Percentiles rank a stretch among this genome's conserved stretches.
Conservation (phyloP, 2,888 invertebrate genomes). For the Orthosia incerta region DNA sequence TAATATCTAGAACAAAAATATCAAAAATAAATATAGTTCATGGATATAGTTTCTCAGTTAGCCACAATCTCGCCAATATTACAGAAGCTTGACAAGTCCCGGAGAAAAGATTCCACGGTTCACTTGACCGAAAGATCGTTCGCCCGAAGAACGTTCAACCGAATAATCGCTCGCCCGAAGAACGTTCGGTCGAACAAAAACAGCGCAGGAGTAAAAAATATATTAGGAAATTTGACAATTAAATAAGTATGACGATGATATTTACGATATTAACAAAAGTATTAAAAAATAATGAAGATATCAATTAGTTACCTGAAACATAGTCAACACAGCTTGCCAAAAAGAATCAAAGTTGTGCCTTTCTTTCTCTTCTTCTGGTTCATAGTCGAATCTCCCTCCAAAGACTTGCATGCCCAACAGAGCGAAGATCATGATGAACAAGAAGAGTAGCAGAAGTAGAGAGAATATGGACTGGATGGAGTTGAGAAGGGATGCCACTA, state of each 20-base stretch:
- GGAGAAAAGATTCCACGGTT: background rate
- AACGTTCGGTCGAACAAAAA: too few species aligned
- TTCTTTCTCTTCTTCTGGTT: slow-evolving; percentile 95
- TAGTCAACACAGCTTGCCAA: slow-evolving; percentile 99
- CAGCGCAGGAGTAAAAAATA: too few species aligned
- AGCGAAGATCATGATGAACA: slow-evolving; percentile 99
- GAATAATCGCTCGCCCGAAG: too few species aligned
- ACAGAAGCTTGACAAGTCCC: background rate
- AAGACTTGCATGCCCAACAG: slow-evolving; percentile 99
- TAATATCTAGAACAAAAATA: slow-evolving; percentile 94
- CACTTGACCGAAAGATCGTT: too few species aligned
- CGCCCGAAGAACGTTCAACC: too few species aligned
- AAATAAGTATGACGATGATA: too few species aligned
- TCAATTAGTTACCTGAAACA: slow-evolving; percentile 96
- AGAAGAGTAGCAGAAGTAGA: slow-evolving; percentile 97
- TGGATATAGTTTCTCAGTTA: too few species aligned
- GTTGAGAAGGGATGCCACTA: slow-evolving; percentile 99
- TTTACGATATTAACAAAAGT: background rate
- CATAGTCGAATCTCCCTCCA: slow-evolving; percentile 99
- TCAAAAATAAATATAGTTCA: slow-evolving; percentile 28
- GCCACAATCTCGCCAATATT: too few species aligned
- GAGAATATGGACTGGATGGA: slow-evolving; percentile 99
- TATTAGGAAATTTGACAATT: too few species aligned
- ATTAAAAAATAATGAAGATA: background rate
- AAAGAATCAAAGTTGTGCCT: slow-evolving; percentile 99